A percentile compares a stretch with the other conserved stretches of the same genome.
phyloP scores from a whole-genome alignment of 1,140 invertebrate genomes.

The Phenacoccus solenopsis region DNA sequence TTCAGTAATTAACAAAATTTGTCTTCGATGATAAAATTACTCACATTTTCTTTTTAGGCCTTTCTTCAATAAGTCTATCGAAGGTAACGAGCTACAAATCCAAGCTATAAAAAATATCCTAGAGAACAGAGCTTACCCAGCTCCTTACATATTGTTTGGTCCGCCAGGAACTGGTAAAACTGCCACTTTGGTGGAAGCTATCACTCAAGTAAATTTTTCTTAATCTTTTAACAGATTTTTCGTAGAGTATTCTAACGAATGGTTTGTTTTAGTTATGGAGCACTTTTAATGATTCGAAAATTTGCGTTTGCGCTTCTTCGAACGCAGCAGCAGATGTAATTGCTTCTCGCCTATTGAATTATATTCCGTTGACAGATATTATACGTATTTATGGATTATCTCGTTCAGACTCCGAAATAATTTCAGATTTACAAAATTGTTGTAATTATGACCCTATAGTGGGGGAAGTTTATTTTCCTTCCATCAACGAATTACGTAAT shows the following conservation, averaged over 20 bases:
- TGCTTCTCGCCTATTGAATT: constrained; percentile 27
- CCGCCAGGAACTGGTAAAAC: constrained; percentile 95
- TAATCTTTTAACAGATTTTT: too few relatives aligned
- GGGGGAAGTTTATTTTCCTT: constrained; percentile 1
- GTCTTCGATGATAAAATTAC: background rate
- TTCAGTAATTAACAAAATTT: background rate
- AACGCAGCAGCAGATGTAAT: constrained; percentile 44
- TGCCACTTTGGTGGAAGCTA: constrained; percentile 72
- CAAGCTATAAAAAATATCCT: background rate
- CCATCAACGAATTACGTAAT: background rate
- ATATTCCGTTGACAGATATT: constrained; percentile 21
- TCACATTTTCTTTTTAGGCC: background rate
- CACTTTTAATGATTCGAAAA: background rate
- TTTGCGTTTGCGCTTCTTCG: constrained; percentile 42
- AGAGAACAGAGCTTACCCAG: constrained; percentile 34
- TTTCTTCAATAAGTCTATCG: background rate
- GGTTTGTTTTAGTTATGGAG: background rate
- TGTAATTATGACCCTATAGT: constrained; percentile 14
- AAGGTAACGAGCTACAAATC: background rate
- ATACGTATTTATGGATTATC: constrained; percentile 23
- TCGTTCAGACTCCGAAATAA: background rate
- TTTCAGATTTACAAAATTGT: constrained; percentile 6
- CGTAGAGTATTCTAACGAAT: too few relatives aligned
- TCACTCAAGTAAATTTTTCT: constrained; percentile 77
- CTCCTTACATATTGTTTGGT: constrained; percentile 84